Base-by-base conservation (phyloP, 37 sponge, comb jelly and placozoan species). In the Spongilla lacustris region DNA sequence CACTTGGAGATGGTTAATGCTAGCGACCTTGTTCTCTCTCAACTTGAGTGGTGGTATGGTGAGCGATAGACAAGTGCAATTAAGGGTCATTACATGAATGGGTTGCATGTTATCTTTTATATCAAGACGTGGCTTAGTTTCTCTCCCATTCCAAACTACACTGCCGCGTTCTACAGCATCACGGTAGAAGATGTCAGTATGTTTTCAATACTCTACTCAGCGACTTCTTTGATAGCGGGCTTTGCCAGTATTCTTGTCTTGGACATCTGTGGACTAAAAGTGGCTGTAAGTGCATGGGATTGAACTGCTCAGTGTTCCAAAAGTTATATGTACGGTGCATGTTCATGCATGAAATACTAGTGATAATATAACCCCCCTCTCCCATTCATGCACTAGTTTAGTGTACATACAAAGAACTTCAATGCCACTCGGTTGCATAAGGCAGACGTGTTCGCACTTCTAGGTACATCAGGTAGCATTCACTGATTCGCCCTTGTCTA, bases 11-110 rank as follows among this genome's bases (percentile, higher is more conserved):
- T 94, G 91, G 91, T 68, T 90, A 68, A 84, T 94, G 89, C 79
- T 94, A 12, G 79, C 35, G 24, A 50, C 88, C 14, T 67, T 90
- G 66, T 84, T 67, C 30, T 34, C 88, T n/a, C 68, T 94, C 30
- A 94, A 90, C 86, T 32, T 90, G 66, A 94, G 91, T 79, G 90
- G 90, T 77, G 94, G 94, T 37, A 94, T 76, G 85, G 94, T 94
- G 33, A 74, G 85, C 8, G 4, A 46, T 46, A 46, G n/a, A n/a
- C n/a, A n/a, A n/a, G 6, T 6, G 41, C 41, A 41, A 41, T 6
- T 3, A 41, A 6, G 6, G 58, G 19, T 14, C 58, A 6, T 58
- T 10, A 17, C 58, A 58, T 19, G n/a, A n/a, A n/a, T 58, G 21
- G 21, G 19, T 58, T 1, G 11, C 11, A 17, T 17, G 6, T 41